Percentiles rank a stretch among this genome's conserved stretches.
These are phyloP conservation scores for Drosophila acutilabella DNA, from an alignment of 2,888 invertebrate genomes.

Conservation along the genomic window DNA sequence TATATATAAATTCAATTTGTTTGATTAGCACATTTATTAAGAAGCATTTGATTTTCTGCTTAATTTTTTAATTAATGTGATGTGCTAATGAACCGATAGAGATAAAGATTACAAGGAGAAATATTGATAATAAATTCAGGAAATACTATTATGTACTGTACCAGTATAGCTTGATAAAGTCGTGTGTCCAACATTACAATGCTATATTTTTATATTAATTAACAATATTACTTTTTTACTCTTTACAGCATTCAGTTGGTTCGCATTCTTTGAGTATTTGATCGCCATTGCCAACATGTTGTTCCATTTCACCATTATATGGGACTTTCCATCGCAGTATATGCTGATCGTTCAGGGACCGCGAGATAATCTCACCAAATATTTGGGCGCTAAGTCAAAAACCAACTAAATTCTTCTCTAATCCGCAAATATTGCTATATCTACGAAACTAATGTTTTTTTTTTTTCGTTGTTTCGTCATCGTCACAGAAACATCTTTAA, in stretches of 20 bases:
- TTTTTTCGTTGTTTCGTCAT: neutral
- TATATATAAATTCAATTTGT: no score
- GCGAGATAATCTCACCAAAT: slow-evolving; percentile 83
- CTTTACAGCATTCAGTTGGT: slow-evolving; percentile 95
- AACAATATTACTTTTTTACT: neutral
- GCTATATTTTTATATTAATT: neutral
- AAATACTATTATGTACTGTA: no score
- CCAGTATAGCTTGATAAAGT: neutral
- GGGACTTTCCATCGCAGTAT: slow-evolving; percentile 94
- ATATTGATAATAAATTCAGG: no score
- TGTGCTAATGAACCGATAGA: no score
- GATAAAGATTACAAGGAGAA: no score
- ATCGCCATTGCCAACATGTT: slow-evolving; percentile 97
- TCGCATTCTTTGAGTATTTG: slow-evolving; percentile 96
- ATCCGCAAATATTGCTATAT: neutral
- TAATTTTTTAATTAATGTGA: no score
- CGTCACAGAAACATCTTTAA: neutral
- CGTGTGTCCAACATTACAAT: slow-evolving; percentile 9
- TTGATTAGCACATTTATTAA: no score
- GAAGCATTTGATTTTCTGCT: no score
- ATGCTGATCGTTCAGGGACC: slow-evolving; percentile 89
- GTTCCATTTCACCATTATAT: slow-evolving; percentile 94
- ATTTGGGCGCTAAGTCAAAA: slow-evolving; percentile 63
- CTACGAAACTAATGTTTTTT: no score
- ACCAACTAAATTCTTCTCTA: slow-evolving; percentile 43